Evolutionary conservation across 2,113 vertebrate species (phyloP).

Genomic region (Phoxinus phoxinus): DNA sequence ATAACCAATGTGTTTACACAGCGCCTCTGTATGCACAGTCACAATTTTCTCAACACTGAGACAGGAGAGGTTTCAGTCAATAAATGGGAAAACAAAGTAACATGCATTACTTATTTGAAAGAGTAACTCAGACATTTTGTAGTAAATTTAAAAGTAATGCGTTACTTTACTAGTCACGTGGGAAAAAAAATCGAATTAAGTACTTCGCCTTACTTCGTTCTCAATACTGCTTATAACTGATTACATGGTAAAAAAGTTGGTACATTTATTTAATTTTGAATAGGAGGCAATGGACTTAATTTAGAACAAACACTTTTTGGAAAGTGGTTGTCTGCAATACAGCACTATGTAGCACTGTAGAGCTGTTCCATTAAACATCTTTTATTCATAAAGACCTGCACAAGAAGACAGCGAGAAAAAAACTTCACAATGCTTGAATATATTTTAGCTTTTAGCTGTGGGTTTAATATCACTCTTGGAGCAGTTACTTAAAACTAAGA

Average conservation of each 20-base stretch:
- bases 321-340: neutral
- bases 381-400: constrained; percentile 19
- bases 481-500: neutral
- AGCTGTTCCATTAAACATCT: neutral
- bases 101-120: too few relatives aligned
- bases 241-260: neutral
- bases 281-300: neutral
- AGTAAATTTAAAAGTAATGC: too few relatives aligned
- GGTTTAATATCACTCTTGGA: neutral
- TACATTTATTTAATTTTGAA: neutral
- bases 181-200: too few relatives aligned
- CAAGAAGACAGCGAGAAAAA: neutral
- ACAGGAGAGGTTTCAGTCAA: too few relatives aligned
- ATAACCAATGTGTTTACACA: too few relatives aligned
- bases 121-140: too few relatives aligned
- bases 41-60: too few relatives aligned
- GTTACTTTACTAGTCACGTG: too few relatives aligned
- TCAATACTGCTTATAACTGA: too few relatives aligned
- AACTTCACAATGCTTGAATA: neutral
- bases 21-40: too few relatives aligned
- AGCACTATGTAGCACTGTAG: neutral
- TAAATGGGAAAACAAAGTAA: too few relatives aligned
- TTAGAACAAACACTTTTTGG: neutral
- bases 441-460: neutral
- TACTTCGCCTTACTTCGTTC: too few relatives aligned